phyloP scores from a whole-genome alignment of 2,113 vertebrate genomes.

The Microtus ochrogaster region DNA sequence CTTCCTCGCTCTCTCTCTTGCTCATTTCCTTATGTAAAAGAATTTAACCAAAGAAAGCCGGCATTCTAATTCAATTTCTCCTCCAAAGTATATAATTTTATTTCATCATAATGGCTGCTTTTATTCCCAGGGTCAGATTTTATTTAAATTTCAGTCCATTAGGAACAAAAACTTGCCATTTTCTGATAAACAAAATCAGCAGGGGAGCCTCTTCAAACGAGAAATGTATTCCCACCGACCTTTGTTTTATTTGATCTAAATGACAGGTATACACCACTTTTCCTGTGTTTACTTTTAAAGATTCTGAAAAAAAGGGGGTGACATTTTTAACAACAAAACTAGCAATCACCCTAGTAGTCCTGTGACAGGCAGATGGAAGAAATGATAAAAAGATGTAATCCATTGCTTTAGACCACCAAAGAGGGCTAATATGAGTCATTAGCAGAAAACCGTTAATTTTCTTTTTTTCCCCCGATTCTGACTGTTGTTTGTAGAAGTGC shows the following conservation, averaged over 20 bases:
- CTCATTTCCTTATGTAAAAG: conserved; percentile 92
- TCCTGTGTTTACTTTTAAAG: conserved; percentile 90
- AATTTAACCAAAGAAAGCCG: conserved; percentile 90
- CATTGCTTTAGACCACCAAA: conserved; percentile 89
- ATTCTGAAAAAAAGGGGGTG: conserved; percentile 88
- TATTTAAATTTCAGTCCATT: conserved; percentile 98
- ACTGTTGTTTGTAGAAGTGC: conserved; percentile 88
- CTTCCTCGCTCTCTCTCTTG: conserved; percentile 85
- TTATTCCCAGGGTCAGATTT: conserved; percentile 95
- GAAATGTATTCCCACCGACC: conserved; percentile 92
- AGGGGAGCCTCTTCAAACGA: conserved; percentile 93
- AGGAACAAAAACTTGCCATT: conserved; percentile 93
- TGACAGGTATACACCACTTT: conserved; percentile 95
- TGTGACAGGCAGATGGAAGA: conserved; percentile 88
- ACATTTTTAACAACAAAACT: conserved; percentile 92
- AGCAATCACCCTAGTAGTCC: conserved; percentile 89
- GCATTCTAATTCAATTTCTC: conserved; percentile 93
- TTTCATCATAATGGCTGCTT: conserved; percentile 93
- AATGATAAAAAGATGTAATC: conserved; percentile 87
- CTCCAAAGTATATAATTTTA: conserved; percentile 93
- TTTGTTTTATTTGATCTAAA: conserved; percentile 93
- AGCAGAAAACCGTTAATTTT: conserved; percentile 91
- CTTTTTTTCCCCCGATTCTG: conserved; percentile 79
- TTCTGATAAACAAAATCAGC: conserved; percentile 99
- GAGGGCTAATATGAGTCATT: conserved; percentile 91